Evolutionary conservation across 2,888 invertebrate genomes (phyloP).

Genomic region (Mythimna pallens): DNA sequence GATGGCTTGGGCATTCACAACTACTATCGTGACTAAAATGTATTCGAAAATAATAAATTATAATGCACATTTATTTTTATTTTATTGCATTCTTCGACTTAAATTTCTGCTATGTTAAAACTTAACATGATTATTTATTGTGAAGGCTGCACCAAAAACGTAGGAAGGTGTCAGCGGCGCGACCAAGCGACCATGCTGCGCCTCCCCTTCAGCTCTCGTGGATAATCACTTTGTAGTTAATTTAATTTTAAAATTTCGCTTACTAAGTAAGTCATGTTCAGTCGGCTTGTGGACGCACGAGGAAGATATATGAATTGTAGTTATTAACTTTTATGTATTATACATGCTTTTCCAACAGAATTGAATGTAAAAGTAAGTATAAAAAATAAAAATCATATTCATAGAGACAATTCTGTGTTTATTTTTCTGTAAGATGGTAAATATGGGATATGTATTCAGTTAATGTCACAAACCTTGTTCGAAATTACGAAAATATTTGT

Average conservation of each 20-base stretch:
- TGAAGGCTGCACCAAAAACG: constrained; percentile 78
- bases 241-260: constrained; percentile 87
- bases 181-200: constrained; percentile 46
- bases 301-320: constrained; percentile 84
- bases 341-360: constrained; percentile 89
- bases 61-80: constrained; percentile 75
- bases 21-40: constrained; percentile 62
- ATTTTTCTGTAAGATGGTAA: constrained; percentile 86
- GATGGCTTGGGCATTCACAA: constrained; percentile 60
- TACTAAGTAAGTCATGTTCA: constrained; percentile 87
- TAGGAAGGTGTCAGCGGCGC: constrained; percentile 66
- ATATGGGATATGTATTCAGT: constrained; percentile 89
- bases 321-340: constrained; percentile 89
- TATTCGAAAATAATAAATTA: constrained; percentile 71
- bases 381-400: constrained; percentile 87
- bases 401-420: constrained; percentile 90
- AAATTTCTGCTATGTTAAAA: constrained; percentile 76
- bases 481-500: constrained; percentile 90
- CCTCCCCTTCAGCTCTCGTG: constrained; percentile 64
- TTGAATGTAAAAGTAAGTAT: constrained; percentile 89
- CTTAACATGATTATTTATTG: constrained; percentile 77
- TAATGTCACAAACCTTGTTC: constrained; percentile 90
- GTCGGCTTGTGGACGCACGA: constrained; percentile 85
- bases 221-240: constrained; percentile 76
- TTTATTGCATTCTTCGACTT: constrained; percentile 75